A percentile compares a stretch with the other conserved stretches of the same genome.
These are phyloP conservation scores for Trinorchestia longiramus DNA, from an alignment of 1,140 invertebrate species.

Conservation along the genomic window DNA sequence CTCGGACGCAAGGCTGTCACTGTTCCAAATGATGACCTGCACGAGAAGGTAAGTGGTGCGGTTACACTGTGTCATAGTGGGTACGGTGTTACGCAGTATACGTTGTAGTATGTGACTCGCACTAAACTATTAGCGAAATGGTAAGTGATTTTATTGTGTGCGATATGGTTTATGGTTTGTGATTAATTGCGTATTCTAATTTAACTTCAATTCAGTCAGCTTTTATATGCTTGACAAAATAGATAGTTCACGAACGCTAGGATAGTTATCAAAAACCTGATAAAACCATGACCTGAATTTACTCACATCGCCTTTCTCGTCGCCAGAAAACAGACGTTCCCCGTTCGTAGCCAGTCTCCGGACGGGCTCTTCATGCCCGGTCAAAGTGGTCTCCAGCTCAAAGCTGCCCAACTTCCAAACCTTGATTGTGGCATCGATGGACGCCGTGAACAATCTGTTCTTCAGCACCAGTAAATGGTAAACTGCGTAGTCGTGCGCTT, in stretches of 20 bases:
- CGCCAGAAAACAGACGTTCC: slow-evolving; percentile 37
- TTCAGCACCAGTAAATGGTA: slow-evolving; percentile 49
- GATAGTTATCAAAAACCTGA: too few species aligned
- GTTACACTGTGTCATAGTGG: not conserved
- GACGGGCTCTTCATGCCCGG: slow-evolving; percentile 22
- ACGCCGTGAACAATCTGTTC: slow-evolving; percentile 45
- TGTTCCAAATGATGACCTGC: slow-evolving; percentile 55
- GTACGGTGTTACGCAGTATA: not conserved
- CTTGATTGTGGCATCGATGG: slow-evolving; percentile 55
- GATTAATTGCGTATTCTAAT: too few species aligned
- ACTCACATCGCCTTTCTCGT: slow-evolving; percentile 58
- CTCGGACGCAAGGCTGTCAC: not conserved
- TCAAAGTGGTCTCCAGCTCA: slow-evolving; percentile 46
- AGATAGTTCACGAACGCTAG: too few species aligned
- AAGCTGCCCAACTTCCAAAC: slow-evolving; percentile 53
- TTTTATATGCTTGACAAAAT: too few species aligned
- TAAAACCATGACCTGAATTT: not conserved
- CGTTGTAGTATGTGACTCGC: not conserved
- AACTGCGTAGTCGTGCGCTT: slow-evolving; percentile 58
- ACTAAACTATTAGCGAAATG: not conserved
- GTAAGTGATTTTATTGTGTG: not conserved
- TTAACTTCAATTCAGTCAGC: too few species aligned
- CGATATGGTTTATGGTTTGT: not conserved
- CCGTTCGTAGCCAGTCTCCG: slow-evolving; percentile 57
- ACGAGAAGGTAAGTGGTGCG: not conserved